Conservation (phyloP, 2,797 vertebrate genomes). For the Scolopax bukidnonensis region DNA sequence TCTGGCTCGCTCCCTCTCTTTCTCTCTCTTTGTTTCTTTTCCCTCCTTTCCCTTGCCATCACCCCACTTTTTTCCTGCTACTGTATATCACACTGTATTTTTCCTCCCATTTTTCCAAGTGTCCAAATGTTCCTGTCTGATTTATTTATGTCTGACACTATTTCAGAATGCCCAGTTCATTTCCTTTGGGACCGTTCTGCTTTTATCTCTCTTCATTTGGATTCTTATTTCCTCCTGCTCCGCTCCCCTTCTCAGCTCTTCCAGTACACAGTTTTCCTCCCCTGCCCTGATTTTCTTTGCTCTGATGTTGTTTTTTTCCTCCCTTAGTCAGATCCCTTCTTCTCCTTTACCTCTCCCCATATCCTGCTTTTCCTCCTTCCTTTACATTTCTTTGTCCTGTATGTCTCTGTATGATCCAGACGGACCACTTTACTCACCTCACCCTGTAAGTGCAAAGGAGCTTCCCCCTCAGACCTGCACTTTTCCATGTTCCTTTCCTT, state of each 20-base stretch:
- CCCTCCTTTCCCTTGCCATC: slow-evolving; percentile 10
- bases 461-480: not conserved
- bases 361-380: not conserved
- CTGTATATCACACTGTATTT: not conserved
- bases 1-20: not conserved
- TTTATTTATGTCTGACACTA: slow-evolving; percentile 50
- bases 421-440: not conserved
- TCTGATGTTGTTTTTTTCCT: not conserved
- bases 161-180: slow-evolving; percentile 24
- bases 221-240: not conserved
- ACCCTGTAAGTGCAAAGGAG: not conserved
- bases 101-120: slow-evolving; percentile 42
- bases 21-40: not conserved
- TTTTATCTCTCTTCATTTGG: slow-evolving; percentile 38
- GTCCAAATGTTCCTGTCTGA: slow-evolving; percentile 13
- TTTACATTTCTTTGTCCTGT: not conserved
- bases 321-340: not conserved
- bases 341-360: not conserved
- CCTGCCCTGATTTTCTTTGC: not conserved
- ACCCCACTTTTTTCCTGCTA: not conserved
- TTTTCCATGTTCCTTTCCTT: not conserved
- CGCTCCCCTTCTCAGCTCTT: not conserved
- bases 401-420: fast-evolving
- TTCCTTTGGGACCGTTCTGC: slow-evolving; percentile 32
- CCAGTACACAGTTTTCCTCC: not conserved